Conservation (phyloP, 2,113 vertebrate species). For the Butorides virescens region DNA sequence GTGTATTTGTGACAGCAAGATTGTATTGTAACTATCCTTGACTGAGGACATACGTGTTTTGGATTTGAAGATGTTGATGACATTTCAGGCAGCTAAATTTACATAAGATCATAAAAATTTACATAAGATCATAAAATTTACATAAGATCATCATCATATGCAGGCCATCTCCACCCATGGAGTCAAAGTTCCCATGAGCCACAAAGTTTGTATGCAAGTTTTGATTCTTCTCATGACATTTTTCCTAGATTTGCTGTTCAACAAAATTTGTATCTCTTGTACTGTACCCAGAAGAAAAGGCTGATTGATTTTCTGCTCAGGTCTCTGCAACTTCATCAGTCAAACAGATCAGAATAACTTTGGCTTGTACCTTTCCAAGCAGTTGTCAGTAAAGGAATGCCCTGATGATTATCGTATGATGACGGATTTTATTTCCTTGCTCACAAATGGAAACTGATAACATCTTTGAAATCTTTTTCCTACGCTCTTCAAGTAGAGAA, state of each 20-base stretch:
- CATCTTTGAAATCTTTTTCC: background rate
- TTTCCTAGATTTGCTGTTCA: background rate
- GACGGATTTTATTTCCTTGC: background rate
- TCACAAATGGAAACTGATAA: background rate
- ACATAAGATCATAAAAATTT: slow-evolving; percentile 3
- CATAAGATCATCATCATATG: background rate
- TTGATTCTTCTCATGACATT: background rate
- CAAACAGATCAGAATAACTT: background rate
- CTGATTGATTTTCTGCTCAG: background rate
- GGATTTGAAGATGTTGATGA: background rate
- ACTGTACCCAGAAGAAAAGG: background rate
- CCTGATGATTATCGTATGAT: background rate
- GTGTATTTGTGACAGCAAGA: background rate
- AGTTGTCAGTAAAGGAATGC: background rate
- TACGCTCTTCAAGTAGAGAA: background rate
- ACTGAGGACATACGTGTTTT: background rate
- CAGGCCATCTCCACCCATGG: background rate
- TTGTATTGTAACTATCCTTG: background rate
- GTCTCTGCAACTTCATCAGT: background rate
- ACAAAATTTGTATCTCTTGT: background rate
- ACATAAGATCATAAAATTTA: background rate
- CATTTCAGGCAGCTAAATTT: background rate
- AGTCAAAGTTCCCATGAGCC: background rate
- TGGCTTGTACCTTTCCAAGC: background rate
- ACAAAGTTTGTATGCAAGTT: background rate